Base-by-base conservation (phyloP, 2,888 invertebrate genomes). In the Phaonia tiefii region DNA sequence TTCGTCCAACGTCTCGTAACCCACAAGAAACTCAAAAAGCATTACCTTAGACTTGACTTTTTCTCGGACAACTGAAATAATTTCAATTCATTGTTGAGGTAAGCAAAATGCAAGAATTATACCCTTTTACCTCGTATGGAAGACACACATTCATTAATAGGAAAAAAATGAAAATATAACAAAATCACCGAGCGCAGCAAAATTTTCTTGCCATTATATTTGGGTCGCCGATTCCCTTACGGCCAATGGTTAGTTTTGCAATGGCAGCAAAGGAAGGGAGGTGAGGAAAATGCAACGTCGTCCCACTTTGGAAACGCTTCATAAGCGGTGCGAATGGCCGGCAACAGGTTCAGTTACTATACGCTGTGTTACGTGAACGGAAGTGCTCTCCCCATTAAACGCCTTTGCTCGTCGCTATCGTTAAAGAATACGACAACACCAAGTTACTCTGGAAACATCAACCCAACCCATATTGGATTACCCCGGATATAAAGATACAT, bases 301-400 rank as follows among this genome's bases (percentile, higher is more conserved):
- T 85, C 84, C 88, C 85, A 88, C 85, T 86, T 89, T 87, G 82
- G 79, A 84, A 84, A 85, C 83, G 84, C 86, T 88, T 88, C 83
- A 88, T 86, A 85, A 89, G 86, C 85, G 84, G 72, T 58, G 72
- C 84, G 80, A 56, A 54, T 72, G 70, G 58, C 75, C 85, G 31
- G 42, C 70, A 74, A 25, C 75, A 83, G 75, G 82, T 85, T 86
- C 88, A 89, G 89, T 89, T 85, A 83, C 87, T 87, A 87, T 85
- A 84, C 85, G 83, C 49, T 69, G 80, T 70, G 79, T 75, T 66
- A 77, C 74, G 82, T 76, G 81, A 75, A 79, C 83, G 83, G 83
- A 84, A 83, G 80, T 77, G 75, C 71, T 83, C 69, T 77, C 63
- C 31, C 46, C 13, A 49, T n/a, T n/a, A 58, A 51, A 49, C 8